Conservation (phyloP, 2,113 vertebrate species). For the Rhinolophus ferrumequinum region DNA sequence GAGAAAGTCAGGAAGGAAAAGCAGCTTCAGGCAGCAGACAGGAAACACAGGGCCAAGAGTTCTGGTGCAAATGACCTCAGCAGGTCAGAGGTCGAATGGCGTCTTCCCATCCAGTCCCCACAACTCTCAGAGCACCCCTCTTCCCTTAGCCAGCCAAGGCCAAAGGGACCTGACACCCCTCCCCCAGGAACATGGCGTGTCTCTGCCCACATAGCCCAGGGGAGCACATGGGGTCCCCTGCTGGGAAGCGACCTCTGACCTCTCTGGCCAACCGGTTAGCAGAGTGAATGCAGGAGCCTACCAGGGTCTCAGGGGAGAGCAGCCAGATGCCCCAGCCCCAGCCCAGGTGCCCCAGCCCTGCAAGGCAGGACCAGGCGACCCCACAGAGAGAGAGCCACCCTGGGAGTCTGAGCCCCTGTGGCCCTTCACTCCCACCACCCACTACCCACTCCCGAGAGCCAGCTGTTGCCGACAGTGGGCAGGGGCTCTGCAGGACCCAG, state of each 20-base stretch:
- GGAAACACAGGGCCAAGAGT: not conserved
- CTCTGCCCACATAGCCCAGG: not conserved
- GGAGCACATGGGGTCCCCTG: not conserved
- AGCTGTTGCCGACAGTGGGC: not conserved
- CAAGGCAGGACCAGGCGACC: not conserved
- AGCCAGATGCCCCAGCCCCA: not conserved
- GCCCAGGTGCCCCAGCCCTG: not conserved
- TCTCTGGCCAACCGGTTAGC: conserved; percentile 67
- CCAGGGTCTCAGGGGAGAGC: not conserved
- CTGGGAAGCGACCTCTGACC: conserved; percentile 69
- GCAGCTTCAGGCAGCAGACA: not conserved
- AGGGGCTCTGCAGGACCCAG: not conserved
- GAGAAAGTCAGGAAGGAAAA: not conserved
- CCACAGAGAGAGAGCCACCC: not conserved
- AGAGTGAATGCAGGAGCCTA: not conserved
- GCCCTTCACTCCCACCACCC: not conserved
- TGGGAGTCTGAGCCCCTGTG: not conserved
- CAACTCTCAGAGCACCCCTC: not conserved
- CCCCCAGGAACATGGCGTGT: not conserved
- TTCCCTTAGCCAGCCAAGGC: not conserved
- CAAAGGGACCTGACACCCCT: not conserved
- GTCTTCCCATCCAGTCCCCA: not conserved
- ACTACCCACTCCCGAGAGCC: not conserved
- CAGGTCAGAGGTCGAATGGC: conserved; percentile 74
- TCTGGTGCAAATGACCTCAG: not conserved